These are phyloP conservation scores for Drosophila quinaria DNA, from an alignment of 2,888 invertebrate species.

Conservation along the genomic window DNA sequence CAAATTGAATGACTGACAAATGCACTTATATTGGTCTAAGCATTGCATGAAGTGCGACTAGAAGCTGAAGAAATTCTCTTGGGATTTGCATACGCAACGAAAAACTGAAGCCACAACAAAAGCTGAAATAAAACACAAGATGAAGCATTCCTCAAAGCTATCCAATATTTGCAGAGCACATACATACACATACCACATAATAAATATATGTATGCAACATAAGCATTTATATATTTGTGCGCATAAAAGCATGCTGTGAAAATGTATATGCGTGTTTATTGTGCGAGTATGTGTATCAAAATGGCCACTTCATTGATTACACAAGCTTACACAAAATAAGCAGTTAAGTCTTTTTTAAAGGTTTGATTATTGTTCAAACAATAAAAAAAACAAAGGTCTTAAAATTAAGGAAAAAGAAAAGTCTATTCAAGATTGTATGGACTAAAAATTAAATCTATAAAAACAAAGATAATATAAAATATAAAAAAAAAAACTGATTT, in stretches of 20 bases:
- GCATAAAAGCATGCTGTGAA: conserved; percentile 33
- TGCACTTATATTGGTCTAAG: conserved; percentile 63
- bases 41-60: conserved; percentile 23
- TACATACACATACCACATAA: background rate
- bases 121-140: conserved; percentile 34
- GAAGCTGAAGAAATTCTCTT: conserved; percentile 47
- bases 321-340: conserved; percentile 5
- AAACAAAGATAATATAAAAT: too few species aligned
- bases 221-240: conserved; percentile 1
- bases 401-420: too few species aligned
- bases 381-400: too few species aligned
- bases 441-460: too few species aligned
- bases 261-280: conserved; percentile 9
- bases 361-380: too few species aligned
- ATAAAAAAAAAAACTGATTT: too few species aligned
- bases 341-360: background rate
- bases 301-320: conserved; percentile 13
- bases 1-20: conserved; percentile 73
- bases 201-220: background rate
- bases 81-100: conserved; percentile 61
- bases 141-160: conserved; percentile 26
- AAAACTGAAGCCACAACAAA: conserved; percentile 46
- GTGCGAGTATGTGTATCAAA: background rate
- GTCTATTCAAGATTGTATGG: too few species aligned
- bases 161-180: conserved; percentile 17